Conservation (phyloP, 2,888 invertebrate species). For the Romanomermis culicivorax region DNA sequence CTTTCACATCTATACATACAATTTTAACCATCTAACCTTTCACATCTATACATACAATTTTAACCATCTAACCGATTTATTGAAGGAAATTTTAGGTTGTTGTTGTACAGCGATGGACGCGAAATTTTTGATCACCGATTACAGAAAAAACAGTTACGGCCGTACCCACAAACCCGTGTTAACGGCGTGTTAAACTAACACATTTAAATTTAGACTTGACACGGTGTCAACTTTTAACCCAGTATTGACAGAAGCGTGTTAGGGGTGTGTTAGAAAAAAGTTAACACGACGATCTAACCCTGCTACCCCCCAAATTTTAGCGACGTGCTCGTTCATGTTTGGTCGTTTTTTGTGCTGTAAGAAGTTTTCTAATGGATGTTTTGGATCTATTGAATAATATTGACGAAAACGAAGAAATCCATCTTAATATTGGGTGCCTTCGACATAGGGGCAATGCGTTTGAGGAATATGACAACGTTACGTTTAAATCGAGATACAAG, state of each 20-base stretch:
- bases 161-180: too few species aligned
- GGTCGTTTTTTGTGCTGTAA: background rate
- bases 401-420: background rate
- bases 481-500: background rate
- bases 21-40: too few species aligned
- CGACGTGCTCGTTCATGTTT: background rate
- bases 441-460: background rate
- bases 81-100: too few species aligned
- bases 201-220: background rate
- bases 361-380: background rate
- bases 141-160: too few species aligned
- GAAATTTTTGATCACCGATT: too few species aligned
- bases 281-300: background rate
- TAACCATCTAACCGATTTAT: too few species aligned
- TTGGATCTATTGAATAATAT: background rate
- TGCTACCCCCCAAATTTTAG: background rate
- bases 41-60: too few species aligned
- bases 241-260: background rate
- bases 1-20: too few species aligned
- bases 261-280: background rate
- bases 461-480: background rate
- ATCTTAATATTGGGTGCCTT: background rate
- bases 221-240: background rate
- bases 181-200: too few species aligned
- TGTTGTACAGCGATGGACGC: too few species aligned